Evolutionary conservation across 1,140 invertebrate species (phyloP).

Genomic region (Calephelis nemesis): DNA sequence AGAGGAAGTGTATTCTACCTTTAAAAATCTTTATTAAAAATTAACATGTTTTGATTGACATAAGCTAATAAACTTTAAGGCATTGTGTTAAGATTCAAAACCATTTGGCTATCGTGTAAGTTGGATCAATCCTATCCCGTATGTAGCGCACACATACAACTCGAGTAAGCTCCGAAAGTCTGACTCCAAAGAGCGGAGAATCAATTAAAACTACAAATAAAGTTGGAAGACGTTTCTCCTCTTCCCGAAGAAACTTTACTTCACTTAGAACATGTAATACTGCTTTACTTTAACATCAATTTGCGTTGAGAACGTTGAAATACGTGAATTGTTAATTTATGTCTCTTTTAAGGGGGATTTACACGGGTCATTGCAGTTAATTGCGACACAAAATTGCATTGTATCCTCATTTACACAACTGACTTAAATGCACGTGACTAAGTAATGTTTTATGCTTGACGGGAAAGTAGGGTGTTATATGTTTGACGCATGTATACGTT

Average conservation of each 20-base stretch:
- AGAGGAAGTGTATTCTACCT: too few species aligned
- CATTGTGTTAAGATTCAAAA: too few species aligned
- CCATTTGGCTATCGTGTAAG: neutral
- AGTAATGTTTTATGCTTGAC: too few species aligned
- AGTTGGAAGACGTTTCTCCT: constrained; percentile 51
- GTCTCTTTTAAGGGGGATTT: neutral
- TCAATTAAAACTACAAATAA: constrained; percentile 61
- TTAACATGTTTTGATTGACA: too few species aligned
- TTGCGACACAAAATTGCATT: too few species aligned
- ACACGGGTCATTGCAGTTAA: too few species aligned
- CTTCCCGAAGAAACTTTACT: constrained; percentile 38
- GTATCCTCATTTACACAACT: too few species aligned
- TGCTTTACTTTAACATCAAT: constrained; percentile 25
- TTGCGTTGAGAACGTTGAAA: constrained; percentile 9
- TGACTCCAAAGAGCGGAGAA: constrained; percentile 49
- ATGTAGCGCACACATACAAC: constrained; percentile 22
- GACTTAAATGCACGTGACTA: too few species aligned
- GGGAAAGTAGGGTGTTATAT: too few species aligned
- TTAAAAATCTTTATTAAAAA: too few species aligned
- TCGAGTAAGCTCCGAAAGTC: constrained; percentile 37
- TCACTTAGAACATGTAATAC: constrained; percentile 31
- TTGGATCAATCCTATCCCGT: neutral
- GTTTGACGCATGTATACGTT: too few species aligned
- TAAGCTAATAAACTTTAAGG: too few species aligned
- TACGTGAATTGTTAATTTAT: constrained; percentile 18